Evolutionary conservation across 2,113 vertebrate genomes (phyloP).

Genomic region (Syrmaticus mikado): DNA sequence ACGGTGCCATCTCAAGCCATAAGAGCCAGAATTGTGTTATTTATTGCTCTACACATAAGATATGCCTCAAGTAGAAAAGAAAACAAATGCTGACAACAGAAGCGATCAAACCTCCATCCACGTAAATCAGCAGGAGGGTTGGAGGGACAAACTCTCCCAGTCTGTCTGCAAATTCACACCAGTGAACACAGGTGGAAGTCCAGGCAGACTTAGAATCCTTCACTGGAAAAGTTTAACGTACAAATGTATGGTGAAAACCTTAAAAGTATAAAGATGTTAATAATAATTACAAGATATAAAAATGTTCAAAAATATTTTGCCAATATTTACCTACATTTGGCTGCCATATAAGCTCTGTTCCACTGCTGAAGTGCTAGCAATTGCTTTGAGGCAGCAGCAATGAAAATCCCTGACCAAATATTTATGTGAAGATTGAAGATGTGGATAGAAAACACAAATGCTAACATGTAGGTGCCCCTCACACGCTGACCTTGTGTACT

Average conservation of each 20-base stretch:
- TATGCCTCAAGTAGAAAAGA: constrained; percentile 40
- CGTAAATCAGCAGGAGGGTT: neutral
- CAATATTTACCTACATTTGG: neutral
- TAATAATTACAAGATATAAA: neutral
- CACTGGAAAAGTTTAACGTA: neutral
- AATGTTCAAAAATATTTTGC: neutral
- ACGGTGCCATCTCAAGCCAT: constrained; percentile 50
- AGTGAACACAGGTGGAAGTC: neutral
- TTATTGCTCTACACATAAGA: constrained; percentile 38
- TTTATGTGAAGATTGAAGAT: neutral
- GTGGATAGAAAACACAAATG: neutral
- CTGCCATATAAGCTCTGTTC: fast-evolving
- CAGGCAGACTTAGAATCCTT: neutral
- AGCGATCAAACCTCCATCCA: neutral
- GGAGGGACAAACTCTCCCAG: neutral
- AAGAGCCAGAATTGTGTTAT: constrained; percentile 36
- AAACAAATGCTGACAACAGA: constrained; percentile 63
- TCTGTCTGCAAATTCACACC: neutral
- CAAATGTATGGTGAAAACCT: neutral
- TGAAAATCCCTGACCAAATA: neutral
- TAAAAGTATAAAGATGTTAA: neutral
- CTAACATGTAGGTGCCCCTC: neutral
- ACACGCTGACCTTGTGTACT: neutral
- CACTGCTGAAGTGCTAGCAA: neutral
- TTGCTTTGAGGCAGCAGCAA: neutral